Evolutionary conservation across 1,140 invertebrate species (phyloP).

Genomic region (Muscidifurax raptorellus): DNA sequence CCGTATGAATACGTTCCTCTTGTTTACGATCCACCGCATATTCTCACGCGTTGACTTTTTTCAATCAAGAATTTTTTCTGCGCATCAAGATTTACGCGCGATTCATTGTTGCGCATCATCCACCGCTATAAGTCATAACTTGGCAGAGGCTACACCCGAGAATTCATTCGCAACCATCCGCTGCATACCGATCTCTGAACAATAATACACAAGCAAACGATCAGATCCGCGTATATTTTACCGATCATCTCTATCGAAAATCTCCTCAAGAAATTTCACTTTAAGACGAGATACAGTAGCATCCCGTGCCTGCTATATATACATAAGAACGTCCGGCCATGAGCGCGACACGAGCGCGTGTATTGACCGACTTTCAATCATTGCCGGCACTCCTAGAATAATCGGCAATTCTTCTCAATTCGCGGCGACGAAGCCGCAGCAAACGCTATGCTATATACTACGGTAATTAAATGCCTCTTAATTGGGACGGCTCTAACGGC

Average conservation of each 20-base stretch:
- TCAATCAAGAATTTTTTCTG: neutral
- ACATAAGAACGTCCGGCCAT: neutral
- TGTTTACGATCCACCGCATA: neutral
- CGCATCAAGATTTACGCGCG: neutral
- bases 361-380: constrained; percentile 56
- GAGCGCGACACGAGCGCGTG: neutral
- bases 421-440: constrained; percentile 15
- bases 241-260: too few species aligned
- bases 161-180: neutral
- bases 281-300: neutral
- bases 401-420: constrained; percentile 52
- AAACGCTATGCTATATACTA: neutral
- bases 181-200: neutral
- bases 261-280: too few species aligned
- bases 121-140: neutral
- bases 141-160: too few species aligned
- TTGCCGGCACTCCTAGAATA: constrained; percentile 56
- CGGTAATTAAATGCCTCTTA: constrained; percentile 61
- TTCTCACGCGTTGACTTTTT: neutral
- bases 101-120: neutral
- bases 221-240: too few species aligned
- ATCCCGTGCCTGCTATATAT: neutral
- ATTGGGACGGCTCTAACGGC: constrained; percentile 43
- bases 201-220: too few species aligned
- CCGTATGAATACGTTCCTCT: neutral